A percentile compares a stretch with the other conserved stretches of the same genome.
Conservation (phyloP, 1,140 invertebrate genomes). For the Drosophila nigromelanica region DNA sequence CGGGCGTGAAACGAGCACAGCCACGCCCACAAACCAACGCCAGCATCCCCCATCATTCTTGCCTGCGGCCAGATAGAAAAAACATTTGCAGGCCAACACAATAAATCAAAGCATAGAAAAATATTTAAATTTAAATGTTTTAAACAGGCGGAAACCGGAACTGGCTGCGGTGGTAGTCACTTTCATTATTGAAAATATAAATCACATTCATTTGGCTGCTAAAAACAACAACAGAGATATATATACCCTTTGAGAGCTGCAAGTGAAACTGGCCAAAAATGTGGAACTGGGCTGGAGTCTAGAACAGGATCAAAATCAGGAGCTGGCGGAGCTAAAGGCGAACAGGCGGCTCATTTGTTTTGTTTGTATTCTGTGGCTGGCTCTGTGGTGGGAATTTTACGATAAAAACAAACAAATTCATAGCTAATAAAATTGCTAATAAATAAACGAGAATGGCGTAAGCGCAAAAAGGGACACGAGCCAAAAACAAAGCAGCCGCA, state of each 20-base stretch:
- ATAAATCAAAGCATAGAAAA: constrained; percentile 81
- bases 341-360: constrained; percentile 41
- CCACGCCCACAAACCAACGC: constrained; percentile 6
- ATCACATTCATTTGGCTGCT: constrained; percentile 75
- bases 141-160: constrained; percentile 50
- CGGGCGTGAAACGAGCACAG: constrained; percentile 59
- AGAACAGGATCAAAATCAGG: neutral
- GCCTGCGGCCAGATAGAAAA: constrained; percentile 10
- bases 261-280: constrained; percentile 14
- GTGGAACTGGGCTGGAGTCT: neutral
- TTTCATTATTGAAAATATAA: constrained; percentile 83
- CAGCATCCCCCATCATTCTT: neutral
- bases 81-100: constrained; percentile 41
- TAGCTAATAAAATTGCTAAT: constrained; percentile 83
- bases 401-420: constrained; percentile 83
- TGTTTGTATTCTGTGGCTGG: constrained; percentile 49
- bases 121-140: constrained; percentile 83
- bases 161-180: constrained; percentile 56
- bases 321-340: neutral
- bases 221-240: constrained; percentile 14
- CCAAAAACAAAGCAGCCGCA: constrained; percentile 77
- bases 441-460: constrained; percentile 82
- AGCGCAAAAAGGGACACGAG: constrained; percentile 74
- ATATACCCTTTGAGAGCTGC: constrained; percentile 55
- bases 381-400: constrained; percentile 54